These are phyloP conservation scores for Anoplophora glabripennis DNA, from an alignment of 1,140 invertebrate genomes.

Conservation along the genomic window DNA sequence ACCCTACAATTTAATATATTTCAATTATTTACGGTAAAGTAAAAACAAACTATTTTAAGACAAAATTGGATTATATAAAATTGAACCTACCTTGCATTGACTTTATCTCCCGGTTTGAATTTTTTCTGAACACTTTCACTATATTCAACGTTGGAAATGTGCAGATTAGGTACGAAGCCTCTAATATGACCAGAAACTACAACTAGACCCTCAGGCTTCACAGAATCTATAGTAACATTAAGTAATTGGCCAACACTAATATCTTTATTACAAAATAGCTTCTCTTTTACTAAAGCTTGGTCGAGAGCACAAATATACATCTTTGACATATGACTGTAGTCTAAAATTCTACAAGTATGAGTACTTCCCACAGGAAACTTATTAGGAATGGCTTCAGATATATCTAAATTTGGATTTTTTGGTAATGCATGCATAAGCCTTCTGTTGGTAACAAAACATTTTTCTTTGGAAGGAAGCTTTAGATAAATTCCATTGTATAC, in stretches of 20 bases:
- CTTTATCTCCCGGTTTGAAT: conserved; percentile 50
- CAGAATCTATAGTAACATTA: conserved; percentile 49
- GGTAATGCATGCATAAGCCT: conserved; percentile 27
- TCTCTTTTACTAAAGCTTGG: conserved; percentile 53
- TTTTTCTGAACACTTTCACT: conserved; percentile 40
- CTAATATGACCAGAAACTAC: conserved; percentile 45
- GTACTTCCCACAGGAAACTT: conserved; percentile 53
- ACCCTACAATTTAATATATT: conserved; percentile 24
- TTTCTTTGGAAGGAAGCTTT: conserved; percentile 51
- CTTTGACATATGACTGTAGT: conserved; percentile 57
- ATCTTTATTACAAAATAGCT: conserved; percentile 52
- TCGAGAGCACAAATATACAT: conserved; percentile 61
- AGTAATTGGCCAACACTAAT: conserved; percentile 55
- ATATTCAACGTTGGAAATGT: conserved; percentile 39
- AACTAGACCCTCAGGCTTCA: conserved; percentile 45
- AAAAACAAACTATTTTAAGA: no score
- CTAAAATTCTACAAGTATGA: conserved; percentile 58
- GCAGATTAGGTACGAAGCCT: conserved; percentile 47
- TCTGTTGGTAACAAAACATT: conserved; percentile 57
- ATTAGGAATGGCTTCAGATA: conserved; percentile 46
- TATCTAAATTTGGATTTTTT: conserved; percentile 27
- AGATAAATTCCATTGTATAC: conserved; percentile 56
- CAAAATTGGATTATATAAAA: not conserved
- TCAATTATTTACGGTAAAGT: no score
- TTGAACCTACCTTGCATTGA: conserved; percentile 47